phyloP scores from a whole-genome alignment of 30 jellyfish, hydroid and myxozoan species.

The Morbakka virulenta region DNA sequence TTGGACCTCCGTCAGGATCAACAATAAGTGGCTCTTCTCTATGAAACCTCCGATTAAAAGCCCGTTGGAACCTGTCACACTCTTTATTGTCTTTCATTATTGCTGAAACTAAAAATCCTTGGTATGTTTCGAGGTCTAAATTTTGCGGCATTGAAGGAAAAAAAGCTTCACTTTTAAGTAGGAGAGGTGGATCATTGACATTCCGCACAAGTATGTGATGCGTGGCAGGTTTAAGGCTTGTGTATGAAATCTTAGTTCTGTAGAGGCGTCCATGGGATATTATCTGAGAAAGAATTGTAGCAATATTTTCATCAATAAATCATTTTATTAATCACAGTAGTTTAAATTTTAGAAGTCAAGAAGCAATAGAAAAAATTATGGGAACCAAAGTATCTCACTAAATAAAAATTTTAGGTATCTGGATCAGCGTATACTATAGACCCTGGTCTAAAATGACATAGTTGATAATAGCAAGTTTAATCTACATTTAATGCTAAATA shows the following conservation, averaged over 20 bases:
- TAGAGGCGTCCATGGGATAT: not conserved
- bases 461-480: no score
- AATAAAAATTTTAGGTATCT: no score
- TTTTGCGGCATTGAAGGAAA: not conserved
- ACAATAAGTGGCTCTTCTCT: not conserved
- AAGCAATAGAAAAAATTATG: no score
- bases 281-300: no score
- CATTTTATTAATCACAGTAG: no score
- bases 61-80: not conserved
- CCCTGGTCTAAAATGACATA: no score
- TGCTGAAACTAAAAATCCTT: not conserved
- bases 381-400: no score
- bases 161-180: not conserved
- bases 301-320: no score
- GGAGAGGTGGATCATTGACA: not conserved
- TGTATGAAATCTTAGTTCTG: not conserved
- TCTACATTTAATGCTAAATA: no score
- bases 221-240: not conserved
- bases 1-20: not conserved
- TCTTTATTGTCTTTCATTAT: not conserved
- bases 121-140: not conserved
- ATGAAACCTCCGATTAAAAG: not conserved
- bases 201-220: not conserved
- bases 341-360: no score
- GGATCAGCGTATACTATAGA: no score